Base-by-base conservation (phyloP, 2,888 invertebrate species). In the Ectemnius continuus region DNA sequence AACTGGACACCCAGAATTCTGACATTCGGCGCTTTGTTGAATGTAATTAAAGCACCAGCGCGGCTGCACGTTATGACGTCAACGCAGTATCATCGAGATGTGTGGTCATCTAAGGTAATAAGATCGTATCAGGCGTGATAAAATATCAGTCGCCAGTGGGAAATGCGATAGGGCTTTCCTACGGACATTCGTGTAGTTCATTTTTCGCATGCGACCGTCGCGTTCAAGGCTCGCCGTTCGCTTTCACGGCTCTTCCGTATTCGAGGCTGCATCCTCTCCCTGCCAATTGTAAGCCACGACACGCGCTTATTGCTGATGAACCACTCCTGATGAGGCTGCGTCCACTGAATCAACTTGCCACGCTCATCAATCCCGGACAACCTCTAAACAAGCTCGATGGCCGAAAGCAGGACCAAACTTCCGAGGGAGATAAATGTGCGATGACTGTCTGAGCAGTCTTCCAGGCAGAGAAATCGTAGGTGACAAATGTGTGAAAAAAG, bases 41-140 rank as follows among this genome's bases (percentile, higher is more conserved):
- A 36, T 36, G 36, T 36, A 52, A 52, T 52, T 52, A 52, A 52
- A 52, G 36, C 23, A 62, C 20, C 16, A 47, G 47, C 45, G 47
- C 45, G 23, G 5, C 4, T n/a, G 62, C 14, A 13, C n/a, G 18
- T 46, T 62, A 14, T 67, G 73, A 73, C 75, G 63, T 75, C 73
- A 68, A 11, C 60, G 64, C 8, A 36, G 20, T 46, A 36, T 28
- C 16, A 26, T 16, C 61, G 47, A 76, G 67, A 66, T 63, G 70
- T 69, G 70, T 58, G 65, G 79, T 77, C 75, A 78, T 72, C 74
- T 70, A 78, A 79, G 70, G 78, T 76, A 70, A 79, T 57, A 70
- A 75, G 72, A 77, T 77, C 76, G 75, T 76, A 78, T 70, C 73
- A 68, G 62, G 28, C 73, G 74, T 67, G 75, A 75, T 77, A 67